These are phyloP conservation scores for Agelaius phoeniceus DNA, from an alignment of 2,113 vertebrate genomes.

Conservation along the genomic window DNA sequence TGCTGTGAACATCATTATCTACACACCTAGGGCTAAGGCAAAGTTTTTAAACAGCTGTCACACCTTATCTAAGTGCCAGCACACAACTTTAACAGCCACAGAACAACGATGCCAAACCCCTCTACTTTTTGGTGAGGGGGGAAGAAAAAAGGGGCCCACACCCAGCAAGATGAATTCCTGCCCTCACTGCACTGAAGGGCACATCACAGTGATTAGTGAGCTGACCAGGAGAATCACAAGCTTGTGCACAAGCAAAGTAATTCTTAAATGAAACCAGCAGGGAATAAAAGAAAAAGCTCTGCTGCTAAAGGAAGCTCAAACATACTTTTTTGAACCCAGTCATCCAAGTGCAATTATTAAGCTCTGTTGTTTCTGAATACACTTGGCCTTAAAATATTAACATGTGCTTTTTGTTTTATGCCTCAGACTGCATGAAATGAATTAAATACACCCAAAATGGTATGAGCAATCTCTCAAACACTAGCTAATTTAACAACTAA, in stretches of 20 bases:
- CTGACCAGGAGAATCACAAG: background rate
- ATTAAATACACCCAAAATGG: constrained; percentile 35
- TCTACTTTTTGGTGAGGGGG: background rate
- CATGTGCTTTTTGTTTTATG: constrained; percentile 43
- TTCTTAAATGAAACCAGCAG: constrained; percentile 6
- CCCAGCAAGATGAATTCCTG: background rate
- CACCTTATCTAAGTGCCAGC: too few relatives aligned
- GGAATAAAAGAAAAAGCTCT: background rate
- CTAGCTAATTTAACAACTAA: background rate
- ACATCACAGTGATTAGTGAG: background rate
- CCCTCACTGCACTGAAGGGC: background rate
- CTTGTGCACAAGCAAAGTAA: background rate
- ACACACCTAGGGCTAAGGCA: background rate
- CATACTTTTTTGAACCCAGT: background rate
- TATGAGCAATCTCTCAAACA: constrained; percentile 31
- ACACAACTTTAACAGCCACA: background rate
- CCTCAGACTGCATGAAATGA: constrained; percentile 25
- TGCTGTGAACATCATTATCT: background rate
- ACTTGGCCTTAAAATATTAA: constrained; percentile 36
- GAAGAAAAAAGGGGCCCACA: background rate
- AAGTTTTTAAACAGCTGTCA: background rate
- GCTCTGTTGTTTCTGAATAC: background rate
- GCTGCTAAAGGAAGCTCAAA: background rate
- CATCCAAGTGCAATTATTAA: constrained; percentile 28
- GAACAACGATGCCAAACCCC: background rate